Evolutionary conservation across 2,113 vertebrate genomes (phyloP).

Genomic region (Zosterops hypoxanthus): DNA sequence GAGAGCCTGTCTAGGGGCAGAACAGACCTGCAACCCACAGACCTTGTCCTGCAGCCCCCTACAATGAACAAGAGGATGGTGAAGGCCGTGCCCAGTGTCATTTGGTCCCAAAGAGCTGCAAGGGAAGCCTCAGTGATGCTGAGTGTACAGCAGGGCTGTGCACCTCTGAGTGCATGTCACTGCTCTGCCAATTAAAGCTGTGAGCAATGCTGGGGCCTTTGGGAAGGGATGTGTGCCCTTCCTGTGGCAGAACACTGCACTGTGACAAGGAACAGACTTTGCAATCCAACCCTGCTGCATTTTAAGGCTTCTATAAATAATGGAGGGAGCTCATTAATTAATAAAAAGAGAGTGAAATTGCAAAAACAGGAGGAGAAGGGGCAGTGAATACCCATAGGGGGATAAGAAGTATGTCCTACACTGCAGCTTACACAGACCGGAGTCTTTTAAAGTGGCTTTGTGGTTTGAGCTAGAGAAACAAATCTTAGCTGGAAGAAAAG

Average conservation of each 20-base stretch:
- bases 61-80: background rate
- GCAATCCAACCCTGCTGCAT: conserved; percentile 3
- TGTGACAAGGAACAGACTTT: background rate
- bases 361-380: conserved; percentile 50
- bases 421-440: conserved; percentile 23
- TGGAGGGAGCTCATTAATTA: conserved; percentile 50
- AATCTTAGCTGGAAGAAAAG: conserved; percentile 47
- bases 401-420: conserved; percentile 30
- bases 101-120: background rate
- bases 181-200: background rate
- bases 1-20: background rate
- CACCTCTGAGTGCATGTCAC: background rate
- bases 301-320: conserved; percentile 51
- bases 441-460: conserved; percentile 51
- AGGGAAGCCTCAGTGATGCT: background rate
- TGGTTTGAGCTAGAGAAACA: conserved; percentile 61
- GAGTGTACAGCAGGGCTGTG: background rate
- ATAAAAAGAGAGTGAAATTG: conserved; percentile 41
- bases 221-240: background rate
- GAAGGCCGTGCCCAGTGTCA: background rate
- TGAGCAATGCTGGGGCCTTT: background rate
- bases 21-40: background rate
- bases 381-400: conserved; percentile 14
- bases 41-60: background rate
- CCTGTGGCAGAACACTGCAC: background rate